phyloP scores from a whole-genome alignment of 2,888 invertebrate genomes.

The Dorcus parallelipipedus region DNA sequence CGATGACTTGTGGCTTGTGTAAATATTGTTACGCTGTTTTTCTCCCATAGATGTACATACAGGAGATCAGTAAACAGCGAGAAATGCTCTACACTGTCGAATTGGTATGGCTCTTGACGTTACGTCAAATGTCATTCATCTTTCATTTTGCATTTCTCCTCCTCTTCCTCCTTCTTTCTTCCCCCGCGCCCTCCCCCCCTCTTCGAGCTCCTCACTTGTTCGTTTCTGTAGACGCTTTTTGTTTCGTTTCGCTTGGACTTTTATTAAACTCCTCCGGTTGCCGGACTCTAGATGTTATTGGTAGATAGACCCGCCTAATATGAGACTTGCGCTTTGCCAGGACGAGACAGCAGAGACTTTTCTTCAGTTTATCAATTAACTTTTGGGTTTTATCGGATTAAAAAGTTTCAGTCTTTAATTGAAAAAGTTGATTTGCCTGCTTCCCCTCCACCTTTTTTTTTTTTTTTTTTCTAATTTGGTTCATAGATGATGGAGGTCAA shows the following conservation, averaged over 20 bases:
- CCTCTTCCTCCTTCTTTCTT: conserved; percentile 5
- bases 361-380: too few species aligned
- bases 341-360: too few species aligned
- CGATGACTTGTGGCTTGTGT: conserved; percentile 37
- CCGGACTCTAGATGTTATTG: background rate
- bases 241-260: conserved; percentile 16
- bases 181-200: too few species aligned
- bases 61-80: conserved; percentile 86
- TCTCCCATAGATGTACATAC: conserved; percentile 75
- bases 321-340: too few species aligned
- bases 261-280: conserved; percentile 3
- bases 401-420: too few species aligned
- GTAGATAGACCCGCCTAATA: too few species aligned
- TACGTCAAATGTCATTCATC: conserved; percentile 23
- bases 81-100: conserved; percentile 80
- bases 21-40: conserved; percentile 49
- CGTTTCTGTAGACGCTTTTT: conserved; percentile 13
- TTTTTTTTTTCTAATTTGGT: too few species aligned
- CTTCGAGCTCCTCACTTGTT: background rate
- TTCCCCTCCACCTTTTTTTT: too few species aligned
- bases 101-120: conserved; percentile 62
- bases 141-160: conserved; percentile 18
- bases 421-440: too few species aligned
- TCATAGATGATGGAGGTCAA: too few species aligned
- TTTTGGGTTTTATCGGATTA: too few species aligned